phyloP scores from a whole-genome alignment of 2,888 invertebrate species.

The Oscheius sp. region DNA sequence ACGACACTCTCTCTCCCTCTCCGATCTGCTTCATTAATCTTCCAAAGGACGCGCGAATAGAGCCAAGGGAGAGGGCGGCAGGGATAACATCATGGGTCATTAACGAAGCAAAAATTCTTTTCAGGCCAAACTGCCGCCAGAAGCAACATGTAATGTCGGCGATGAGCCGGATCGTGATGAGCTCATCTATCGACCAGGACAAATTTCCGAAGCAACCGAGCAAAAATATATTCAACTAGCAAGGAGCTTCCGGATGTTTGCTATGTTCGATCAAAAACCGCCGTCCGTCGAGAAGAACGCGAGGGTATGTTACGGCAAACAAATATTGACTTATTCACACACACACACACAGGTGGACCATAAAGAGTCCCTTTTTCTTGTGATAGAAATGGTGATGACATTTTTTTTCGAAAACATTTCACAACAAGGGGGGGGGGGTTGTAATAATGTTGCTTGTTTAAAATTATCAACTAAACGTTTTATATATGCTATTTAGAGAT shows the following conservation, averaged over 20 bases:
- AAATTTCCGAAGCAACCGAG: conserved; percentile 54
- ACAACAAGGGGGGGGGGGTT: too few species aligned
- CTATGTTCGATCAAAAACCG: conserved; percentile 51
- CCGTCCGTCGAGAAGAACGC: conserved; percentile 57
- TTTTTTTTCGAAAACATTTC: too few species aligned
- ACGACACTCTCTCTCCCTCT: neutral
- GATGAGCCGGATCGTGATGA: conserved; percentile 68
- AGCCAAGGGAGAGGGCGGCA: neutral
- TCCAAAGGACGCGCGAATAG: too few species aligned
- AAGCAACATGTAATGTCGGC: conserved; percentile 47
- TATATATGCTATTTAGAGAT: too few species aligned
- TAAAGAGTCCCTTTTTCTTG: too few species aligned
- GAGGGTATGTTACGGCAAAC: conserved; percentile 36
- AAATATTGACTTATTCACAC: conserved; percentile 20
- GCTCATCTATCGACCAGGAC: conserved; percentile 61
- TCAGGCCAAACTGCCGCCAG: conserved; percentile 56
- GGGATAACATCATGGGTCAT: conserved; percentile 22
- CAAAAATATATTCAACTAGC: conserved; percentile 53
- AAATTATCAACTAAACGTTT: too few species aligned
- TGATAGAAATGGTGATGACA: too few species aligned
- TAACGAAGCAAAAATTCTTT: too few species aligned
- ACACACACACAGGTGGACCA: neutral
- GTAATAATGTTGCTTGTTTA: too few species aligned
- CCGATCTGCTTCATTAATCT: too few species aligned
- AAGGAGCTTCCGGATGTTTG: conserved; percentile 54